phyloP scores from a whole-genome alignment of 2,888 invertebrate species.

The Perizoma flavofasciatum region DNA sequence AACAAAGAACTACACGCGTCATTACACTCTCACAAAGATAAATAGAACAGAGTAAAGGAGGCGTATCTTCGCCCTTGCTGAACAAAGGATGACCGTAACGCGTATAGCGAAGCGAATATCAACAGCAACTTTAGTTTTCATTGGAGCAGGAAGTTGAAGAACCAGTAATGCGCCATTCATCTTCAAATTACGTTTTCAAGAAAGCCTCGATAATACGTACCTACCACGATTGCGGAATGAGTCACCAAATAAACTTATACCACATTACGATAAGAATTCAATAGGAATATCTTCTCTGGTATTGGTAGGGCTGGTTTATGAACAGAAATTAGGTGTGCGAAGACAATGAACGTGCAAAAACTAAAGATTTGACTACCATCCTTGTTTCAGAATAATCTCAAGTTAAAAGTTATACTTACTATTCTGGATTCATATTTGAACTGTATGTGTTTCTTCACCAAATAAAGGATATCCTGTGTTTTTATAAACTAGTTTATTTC shows the following conservation, averaged over 20 bases:
- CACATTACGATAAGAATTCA: constrained; percentile 24
- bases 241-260: constrained; percentile 59
- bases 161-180: constrained; percentile 68
- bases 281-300: constrained; percentile 2
- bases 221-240: constrained; percentile 72
- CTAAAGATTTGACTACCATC: constrained; percentile 65
- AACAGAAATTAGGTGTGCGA: constrained; percentile 41
- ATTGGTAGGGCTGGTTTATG: constrained; percentile 9
- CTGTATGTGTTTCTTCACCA: constrained; percentile 66
- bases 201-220: constrained; percentile 64
- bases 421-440: constrained; percentile 91
- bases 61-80: constrained; percentile 52
- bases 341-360: constrained; percentile 74
- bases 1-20: constrained; percentile 42
- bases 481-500: constrained; percentile 64
- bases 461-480: constrained; percentile 62
- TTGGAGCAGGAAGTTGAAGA: constrained; percentile 51
- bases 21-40: constrained; percentile 43
- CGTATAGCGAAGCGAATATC: constrained; percentile 8
- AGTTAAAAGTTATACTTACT: constrained; percentile 86
- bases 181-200: constrained; percentile 66
- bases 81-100: constrained; percentile 49
- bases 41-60: constrained; percentile 48
- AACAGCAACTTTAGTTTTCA: constrained; percentile 38
- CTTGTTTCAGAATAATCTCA: constrained; percentile 63